A percentile compares a stretch with the other conserved stretches of the same genome.
These are phyloP conservation scores for Drosophila bocqueti DNA, from an alignment of 1,140 invertebrate genomes.

Conservation along the genomic window DNA sequence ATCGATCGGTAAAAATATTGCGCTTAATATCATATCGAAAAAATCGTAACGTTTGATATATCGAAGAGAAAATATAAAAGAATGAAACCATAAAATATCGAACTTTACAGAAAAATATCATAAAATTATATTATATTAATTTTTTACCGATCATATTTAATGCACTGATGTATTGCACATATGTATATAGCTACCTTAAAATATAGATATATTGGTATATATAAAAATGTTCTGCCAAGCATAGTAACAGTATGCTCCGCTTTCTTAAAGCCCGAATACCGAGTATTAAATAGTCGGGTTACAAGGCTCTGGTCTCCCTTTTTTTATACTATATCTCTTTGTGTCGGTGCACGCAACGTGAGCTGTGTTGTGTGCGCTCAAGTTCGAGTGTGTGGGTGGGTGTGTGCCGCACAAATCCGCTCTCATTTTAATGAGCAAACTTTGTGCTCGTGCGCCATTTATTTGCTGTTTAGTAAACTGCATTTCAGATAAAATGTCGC, in stretches of 20 bases:
- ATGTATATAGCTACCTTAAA: neutral
- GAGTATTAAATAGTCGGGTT: slow-evolving; percentile 1
- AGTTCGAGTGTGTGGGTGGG: slow-evolving; percentile 22
- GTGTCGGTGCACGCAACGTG: slow-evolving; percentile 11
- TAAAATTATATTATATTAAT: too few species aligned
- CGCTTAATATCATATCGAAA: too few species aligned
- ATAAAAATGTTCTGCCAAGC: too few species aligned
- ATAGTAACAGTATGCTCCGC: neutral
- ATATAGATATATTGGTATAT: neutral
- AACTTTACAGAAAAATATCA: too few species aligned
- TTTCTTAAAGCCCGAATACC: neutral
- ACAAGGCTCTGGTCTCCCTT: neutral
- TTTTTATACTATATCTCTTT: slow-evolving; percentile 9
- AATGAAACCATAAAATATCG: too few species aligned
- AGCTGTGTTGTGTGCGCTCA: slow-evolving; percentile 13
- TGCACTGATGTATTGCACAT: too few species aligned
- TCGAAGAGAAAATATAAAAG: too few species aligned
- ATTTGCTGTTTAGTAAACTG: slow-evolving; percentile 66
- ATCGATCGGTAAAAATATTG: too few species aligned
- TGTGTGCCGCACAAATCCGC: slow-evolving; percentile 38
- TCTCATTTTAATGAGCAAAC: slow-evolving; percentile 78
- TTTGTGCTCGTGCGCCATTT: slow-evolving; percentile 61
- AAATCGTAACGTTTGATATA: too few species aligned
- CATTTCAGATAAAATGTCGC: slow-evolving; percentile 44
- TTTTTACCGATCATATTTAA: too few species aligned